Evolutionary conservation across 1,140 invertebrate species (phyloP), one percentile per base, ranked within the genome.

Genomic region (Magallana gigas): DNA sequence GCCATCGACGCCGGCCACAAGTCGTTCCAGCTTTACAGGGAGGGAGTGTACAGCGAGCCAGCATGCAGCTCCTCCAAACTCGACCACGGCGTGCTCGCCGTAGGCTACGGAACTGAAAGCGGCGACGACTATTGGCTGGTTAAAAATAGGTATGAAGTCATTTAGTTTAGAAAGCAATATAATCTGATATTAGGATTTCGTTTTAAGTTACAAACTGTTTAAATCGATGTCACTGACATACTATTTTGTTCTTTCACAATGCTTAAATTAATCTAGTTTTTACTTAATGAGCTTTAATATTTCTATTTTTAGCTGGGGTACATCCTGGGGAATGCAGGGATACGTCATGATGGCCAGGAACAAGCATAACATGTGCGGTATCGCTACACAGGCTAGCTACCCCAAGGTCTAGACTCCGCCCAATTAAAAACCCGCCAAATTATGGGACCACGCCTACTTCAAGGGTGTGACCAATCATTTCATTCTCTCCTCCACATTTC

Each of bases 341-440:
- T 99, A 97, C 95, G 97, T 99, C 90, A 97, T 97, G 95, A 98
- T 99, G 96, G 95, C 97, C 12, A 96, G 98, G 90, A 98, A 99
- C 95, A 96, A 96, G 90, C 91, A 97, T 1, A 99, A 99, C 94
- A 96, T 97, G 92, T 99, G 98, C 94, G 98, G 98, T 92, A 97
- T 99, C 93, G 98, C 98, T 57, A 96, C 96, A 16, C 94, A 95
- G 84, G 97, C 98, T 84, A 94, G 92, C 83, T 96, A 95, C 92
- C 95, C 94, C 18, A 83, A 91, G 1, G 94, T 95, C 7, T 95
- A 92, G 86, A 84, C 57, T 23, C 6, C 18, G 18, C 6, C 12
- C 23, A 23, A 29, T 76, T 12, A 6, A 4, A 4, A 71, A 11
- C 18, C 16, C 36, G 36, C 36, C 36, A 48, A 48, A 48, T 48